Base-by-base conservation (phyloP, 2,113 vertebrate species). In the Lepus timidus region DNA sequence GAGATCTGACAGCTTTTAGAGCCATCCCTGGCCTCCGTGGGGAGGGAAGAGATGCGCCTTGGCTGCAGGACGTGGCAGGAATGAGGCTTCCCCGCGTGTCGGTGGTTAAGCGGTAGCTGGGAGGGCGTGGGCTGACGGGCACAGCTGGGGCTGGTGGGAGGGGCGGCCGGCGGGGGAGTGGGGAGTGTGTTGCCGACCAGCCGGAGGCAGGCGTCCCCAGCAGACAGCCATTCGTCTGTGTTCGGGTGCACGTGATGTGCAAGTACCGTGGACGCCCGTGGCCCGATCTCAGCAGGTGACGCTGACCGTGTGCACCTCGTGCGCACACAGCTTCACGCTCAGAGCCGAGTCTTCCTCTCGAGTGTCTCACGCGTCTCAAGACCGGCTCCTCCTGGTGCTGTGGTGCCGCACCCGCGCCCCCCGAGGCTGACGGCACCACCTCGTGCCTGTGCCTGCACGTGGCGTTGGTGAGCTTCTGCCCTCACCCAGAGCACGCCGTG, bases 221-320 rank as follows among this genome's bases (percentile, higher is more conserved):
- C 44, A 44, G 44, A 44, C 44, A 44, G 44, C 44, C 44, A 44
- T 7, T 8, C 44, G 44, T 44, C 6, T 44, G 61, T 10, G 20
- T 44, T 44, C 70, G 4, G 4, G 4, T 0, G 49, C 51, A 5
- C 36, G 12, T 7, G 44, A 1, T 1, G 10, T 6, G 44, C 44
- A 44, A 9, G 62, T 20, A 0, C 17, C 1, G 6, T 1, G 17
- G 19, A 1, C 1, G 2, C 49, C 27, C 19, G 17, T 3, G 49
- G 0, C 71, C 29, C n/a, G 1, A 14, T 4, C 17, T 14, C 68
- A 8, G 23, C 82, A 14, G 0, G 9, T 10, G 2, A 6, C 85
- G 19, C 4, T 17, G 2, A 3, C 13, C 22, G 1, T 13, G 1
- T 17, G 33, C 0, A 5, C 36, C 6, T 10, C 13, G 25, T 44